These are phyloP conservation scores for Chloroceryle inda DNA, from an alignment of 2,797 vertebrate species.

Conservation along the genomic window DNA sequence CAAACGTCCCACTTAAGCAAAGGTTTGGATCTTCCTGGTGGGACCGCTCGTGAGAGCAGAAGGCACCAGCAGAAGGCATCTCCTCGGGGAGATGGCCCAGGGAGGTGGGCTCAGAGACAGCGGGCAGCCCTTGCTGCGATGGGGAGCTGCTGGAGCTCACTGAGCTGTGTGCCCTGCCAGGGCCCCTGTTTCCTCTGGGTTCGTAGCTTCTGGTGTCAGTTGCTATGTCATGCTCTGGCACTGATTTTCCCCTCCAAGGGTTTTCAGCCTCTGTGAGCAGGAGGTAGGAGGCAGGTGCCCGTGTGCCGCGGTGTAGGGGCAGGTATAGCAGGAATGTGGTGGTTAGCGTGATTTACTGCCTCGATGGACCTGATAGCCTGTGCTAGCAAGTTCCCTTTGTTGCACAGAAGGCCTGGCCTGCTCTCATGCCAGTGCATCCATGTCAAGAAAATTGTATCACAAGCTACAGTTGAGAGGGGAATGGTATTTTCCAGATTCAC, in stretches of 20 bases:
- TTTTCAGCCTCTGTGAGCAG: neutral
- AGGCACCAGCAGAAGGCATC: neutral
- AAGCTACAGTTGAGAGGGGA: neutral
- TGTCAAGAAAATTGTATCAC: neutral
- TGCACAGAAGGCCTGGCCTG: neutral
- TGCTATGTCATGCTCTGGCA: neutral
- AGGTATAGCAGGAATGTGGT: neutral
- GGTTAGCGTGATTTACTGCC: neutral
- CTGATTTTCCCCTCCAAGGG: neutral
- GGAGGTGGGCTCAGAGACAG: neutral
- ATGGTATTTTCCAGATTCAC: accelerated
- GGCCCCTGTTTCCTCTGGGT: neutral
- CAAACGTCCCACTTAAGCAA: accelerated
- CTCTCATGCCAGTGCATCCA: accelerated
- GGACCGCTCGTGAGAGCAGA: neutral
- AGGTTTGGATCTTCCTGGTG: neutral
- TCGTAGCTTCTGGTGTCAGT: neutral
- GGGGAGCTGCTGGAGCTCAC: neutral
- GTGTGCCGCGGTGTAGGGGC: accelerated
- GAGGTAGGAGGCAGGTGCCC: conserved; percentile 5
- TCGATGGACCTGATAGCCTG: neutral
- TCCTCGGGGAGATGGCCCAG: neutral
- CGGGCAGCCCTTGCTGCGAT: accelerated
- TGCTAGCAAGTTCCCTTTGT: neutral
- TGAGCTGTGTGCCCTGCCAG: neutral